A percentile compares a stretch with the other conserved stretches of the same genome.
Conservation (phyloP, 2,797 vertebrate species). For the Sitta carolinensis region DNA sequence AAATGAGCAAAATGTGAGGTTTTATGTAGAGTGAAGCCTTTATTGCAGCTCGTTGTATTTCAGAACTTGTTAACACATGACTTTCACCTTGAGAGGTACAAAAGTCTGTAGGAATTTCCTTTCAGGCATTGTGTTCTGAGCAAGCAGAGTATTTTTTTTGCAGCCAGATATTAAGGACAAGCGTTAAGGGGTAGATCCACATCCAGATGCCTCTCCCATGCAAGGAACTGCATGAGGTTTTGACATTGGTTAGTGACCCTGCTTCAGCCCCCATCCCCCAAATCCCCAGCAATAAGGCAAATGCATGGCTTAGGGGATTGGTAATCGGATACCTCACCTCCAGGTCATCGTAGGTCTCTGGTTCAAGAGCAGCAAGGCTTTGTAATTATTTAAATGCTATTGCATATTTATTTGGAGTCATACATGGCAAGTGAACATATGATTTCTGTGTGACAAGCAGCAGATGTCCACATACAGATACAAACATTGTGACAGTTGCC, state of each 20-base stretch:
- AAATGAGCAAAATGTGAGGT: background rate
- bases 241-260: background rate
- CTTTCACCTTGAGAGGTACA: background rate
- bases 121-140: background rate
- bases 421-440: background rate
- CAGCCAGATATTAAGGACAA: background rate
- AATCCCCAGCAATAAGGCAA: slow-evolving; percentile 51
- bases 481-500: slow-evolving; percentile 39
- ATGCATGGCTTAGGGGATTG: slow-evolving; percentile 47
- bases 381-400: background rate
- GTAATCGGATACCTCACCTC: slow-evolving; percentile 53
- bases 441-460: background rate
- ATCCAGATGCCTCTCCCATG: background rate
- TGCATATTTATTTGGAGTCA: background rate
- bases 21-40: background rate
- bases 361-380: slow-evolving; percentile 29
- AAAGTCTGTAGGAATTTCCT: background rate
- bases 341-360: slow-evolving; percentile 28
- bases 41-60: background rate
- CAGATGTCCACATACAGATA: background rate
- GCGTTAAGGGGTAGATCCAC: background rate
- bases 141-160: background rate
- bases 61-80: background rate
- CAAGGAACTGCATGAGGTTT: background rate
- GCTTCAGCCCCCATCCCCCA: slow-evolving; percentile 31